A percentile compares a stretch with the other conserved stretches of the same genome.
Evolutionary conservation across 2,797 vertebrate genomes (phyloP).

Genomic region (Myotis findleyi): DNA sequence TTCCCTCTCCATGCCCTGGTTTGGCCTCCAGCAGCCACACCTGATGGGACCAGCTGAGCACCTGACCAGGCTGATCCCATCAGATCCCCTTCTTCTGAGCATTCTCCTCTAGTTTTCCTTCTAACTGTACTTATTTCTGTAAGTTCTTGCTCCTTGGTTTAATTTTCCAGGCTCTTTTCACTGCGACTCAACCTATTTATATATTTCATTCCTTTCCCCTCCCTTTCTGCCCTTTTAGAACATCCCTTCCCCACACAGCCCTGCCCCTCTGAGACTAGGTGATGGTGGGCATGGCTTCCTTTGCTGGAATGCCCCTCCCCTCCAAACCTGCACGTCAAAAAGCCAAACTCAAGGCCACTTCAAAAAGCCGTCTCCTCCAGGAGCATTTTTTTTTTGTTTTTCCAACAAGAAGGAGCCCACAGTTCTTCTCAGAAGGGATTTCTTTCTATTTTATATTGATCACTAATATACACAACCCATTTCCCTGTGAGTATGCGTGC

Average conservation of each 20-base stretch:
- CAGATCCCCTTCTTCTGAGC: background rate
- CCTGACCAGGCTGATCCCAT: background rate
- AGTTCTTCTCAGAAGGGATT: background rate
- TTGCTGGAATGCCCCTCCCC: background rate
- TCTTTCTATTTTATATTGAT: background rate
- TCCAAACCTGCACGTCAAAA: background rate
- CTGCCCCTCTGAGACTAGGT: background rate
- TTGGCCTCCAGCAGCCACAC: background rate
- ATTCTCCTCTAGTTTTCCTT: background rate
- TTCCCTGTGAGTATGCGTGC: background rate
- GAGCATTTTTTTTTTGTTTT: background rate
- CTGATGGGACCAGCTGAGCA: background rate
- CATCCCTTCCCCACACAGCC: background rate
- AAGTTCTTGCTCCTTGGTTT: background rate
- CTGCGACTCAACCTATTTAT: background rate
- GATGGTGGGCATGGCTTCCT: background rate
- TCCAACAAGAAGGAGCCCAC: background rate
- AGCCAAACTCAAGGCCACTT: background rate
- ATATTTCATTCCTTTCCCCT: background rate
- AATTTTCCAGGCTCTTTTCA: background rate
- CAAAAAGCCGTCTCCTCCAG: background rate
- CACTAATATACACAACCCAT: background rate
- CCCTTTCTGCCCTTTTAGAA: background rate
- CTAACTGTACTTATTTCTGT: background rate
- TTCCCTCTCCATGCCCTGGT: accelerated